Evolutionary conservation across 2,888 invertebrate species (phyloP).

Genomic region (Hipparchia sbordonii): DNA sequence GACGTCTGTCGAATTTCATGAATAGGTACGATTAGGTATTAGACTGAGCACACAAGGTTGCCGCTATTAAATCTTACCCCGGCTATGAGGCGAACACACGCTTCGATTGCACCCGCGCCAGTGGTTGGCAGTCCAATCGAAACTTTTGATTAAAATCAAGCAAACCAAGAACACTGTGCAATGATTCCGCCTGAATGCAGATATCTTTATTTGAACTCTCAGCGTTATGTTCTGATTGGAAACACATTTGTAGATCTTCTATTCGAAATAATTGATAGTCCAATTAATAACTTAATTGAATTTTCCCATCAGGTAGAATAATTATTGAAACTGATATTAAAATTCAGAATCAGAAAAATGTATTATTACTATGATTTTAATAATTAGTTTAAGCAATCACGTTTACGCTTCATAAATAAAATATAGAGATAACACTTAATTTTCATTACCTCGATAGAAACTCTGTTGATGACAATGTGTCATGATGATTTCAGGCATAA

Average conservation of each 20-base stretch:
- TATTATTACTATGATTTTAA: too few species aligned
- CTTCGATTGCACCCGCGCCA: slow-evolving; percentile 64
- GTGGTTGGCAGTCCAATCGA: slow-evolving; percentile 74
- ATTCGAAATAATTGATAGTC: slow-evolving; percentile 16
- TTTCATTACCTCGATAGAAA: too few species aligned
- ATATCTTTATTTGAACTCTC: slow-evolving; percentile 78
- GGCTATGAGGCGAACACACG: slow-evolving; percentile 52
- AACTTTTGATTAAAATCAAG: slow-evolving; percentile 83
- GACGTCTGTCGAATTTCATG: not conserved
- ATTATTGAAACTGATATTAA: too few species aligned
- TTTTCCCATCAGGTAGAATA: not conserved
- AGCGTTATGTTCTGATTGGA: slow-evolving; percentile 68
- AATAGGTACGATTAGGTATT: slow-evolving; percentile 40
- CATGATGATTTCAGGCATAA: too few species aligned
- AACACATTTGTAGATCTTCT: slow-evolving; percentile 38
- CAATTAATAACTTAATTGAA: not conserved
- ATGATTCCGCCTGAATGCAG: slow-evolving; percentile 63
- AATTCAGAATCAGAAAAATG: too few species aligned
- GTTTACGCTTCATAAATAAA: too few species aligned
- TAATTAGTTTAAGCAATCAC: too few species aligned
- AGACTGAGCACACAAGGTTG: slow-evolving; percentile 58
- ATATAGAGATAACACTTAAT: too few species aligned
- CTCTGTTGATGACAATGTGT: too few species aligned
- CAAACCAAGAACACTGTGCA: slow-evolving; percentile 65
- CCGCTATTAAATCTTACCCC: slow-evolving; percentile 68